Base-by-base conservation (phyloP, 2,888 invertebrate species). In the Chymomyza caudatula region DNA sequence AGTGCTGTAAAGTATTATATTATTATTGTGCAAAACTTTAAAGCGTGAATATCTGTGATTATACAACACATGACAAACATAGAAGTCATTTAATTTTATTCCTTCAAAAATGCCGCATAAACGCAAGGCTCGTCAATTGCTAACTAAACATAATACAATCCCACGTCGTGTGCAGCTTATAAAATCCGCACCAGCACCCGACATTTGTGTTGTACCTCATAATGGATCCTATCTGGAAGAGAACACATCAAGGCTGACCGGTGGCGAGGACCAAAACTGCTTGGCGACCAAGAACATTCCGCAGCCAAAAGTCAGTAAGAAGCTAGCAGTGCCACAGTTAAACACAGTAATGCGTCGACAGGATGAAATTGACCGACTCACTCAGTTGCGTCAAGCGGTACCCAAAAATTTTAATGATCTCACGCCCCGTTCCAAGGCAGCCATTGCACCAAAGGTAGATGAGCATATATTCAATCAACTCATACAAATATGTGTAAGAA, bases 401-500 rank as follows among this genome's bases (percentile, higher is more conserved):
- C 56, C 58, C 0, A 44, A 54, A 5, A 56, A 64, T 2, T 54
- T 59, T 0, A 25, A 57, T 0, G 70, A 77, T 0, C 62, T 88
- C 0, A 73, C 87, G 3, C 87, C 88, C 0, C 73, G 74, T 15
- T 65, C 80, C 4, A 83, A 71, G 43, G 78, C 79, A 0, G 44
- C 68, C 5, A 79, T 89, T 11, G 80, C 77, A n/a, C 86, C 85
- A 17, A 87, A 77, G 67, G 88, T 88, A 71, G n/a, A n/a, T n/a
- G 29, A n/a, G n/a, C 2, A 4, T 20, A 13, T 13, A 15, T 4
- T 3, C 1, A 1, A 1, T 4, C 4, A 37, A 11, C 37, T 6
- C 37, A 37, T 6, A 11, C 37, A 37, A 37, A 37, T 37, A 37
- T 11, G 4, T n/a, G n/a, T n/a, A n/a, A n/a, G n/a, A n/a, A n/a